Evolutionary conservation across 2,113 vertebrate genomes (phyloP), one percentile per base, ranked within the genome.

Genomic region (Microtus pennsylvanicus): DNA sequence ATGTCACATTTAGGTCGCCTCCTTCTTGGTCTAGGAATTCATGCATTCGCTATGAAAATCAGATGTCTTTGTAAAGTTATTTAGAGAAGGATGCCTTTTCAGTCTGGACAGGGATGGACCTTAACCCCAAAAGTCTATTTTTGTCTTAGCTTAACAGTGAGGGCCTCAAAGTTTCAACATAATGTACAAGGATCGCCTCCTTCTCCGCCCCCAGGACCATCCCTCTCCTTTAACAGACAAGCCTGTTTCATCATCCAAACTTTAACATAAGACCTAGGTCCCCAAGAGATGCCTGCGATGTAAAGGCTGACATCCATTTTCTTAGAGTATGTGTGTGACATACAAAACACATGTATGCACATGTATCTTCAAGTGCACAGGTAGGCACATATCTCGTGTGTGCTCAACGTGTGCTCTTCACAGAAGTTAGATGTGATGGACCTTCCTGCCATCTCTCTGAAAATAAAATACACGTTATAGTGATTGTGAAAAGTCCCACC

Each of bases 211-310:
- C 17, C 93, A 72, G 78, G 81, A 95, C 75, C 19, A 13, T 0
- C 91, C 65, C 35, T 76, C 52, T 58, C 50, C 42, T 5, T 96
- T 70, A 67, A 77, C 81, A 75, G 67, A 21, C 12, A 90, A 87
- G 75, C 33, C 78, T 89, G 28, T 89, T 72, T 95, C 90, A 90
- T 70, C 55, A 78, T 77, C 80, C 52, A 21, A 93, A 96, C 87
- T 90, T 26, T 86, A 72, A 82, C 87, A 67, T 5, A 28, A n/a
- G 45, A 52, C 86, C 77, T 70, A 78, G 63, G 76, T 91, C 67
- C 69, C 61, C 9, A 3, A 81, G 69, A 63, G 75, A 92, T 87
- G 38, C 61, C 87, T 78, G 7, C 7, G 50, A 70, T 21, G 17
- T 87, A 75, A 94, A 67, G 42, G 69, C 21, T 80, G 61, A 50